Evolutionary conservation across 1,140 invertebrate genomes (phyloP), one percentile per base, ranked within the genome.

Genomic region (Pomacea maculata): DNA sequence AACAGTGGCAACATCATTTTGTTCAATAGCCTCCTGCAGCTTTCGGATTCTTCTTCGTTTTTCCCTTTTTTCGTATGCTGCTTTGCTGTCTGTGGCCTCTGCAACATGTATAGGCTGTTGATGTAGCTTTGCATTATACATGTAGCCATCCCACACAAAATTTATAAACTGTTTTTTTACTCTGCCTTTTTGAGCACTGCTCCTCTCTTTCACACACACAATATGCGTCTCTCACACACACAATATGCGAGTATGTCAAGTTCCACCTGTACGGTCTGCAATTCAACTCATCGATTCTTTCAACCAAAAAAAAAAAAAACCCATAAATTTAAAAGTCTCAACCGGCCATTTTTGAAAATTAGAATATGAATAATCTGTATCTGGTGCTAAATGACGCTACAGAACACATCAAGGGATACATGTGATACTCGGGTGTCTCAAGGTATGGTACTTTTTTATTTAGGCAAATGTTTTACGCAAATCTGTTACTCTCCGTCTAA

Each of bases 21-120:
- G 83, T 34, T 81, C 80, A 71, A 91, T 90, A 11, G 89, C 87
- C 79, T 88, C 87, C 78, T 90, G 89, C 52, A 90, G 82, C 25
- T 82, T 81, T 52, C 88, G 80, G n/a, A 90, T 89, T 52, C 77
- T 83, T 82, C 86, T 81, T 72, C 88, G 83, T 70, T 87, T 88
- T 74, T 86, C 87, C 71, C 88, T 84, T 83, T 87, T 88, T 74
- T 86, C 87, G 81, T 84, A 88, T 15, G 82, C 85, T 61, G 78
- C 82, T 76, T 79, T 82, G 61, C 81, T 80, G n/a, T 83, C 75
- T 11, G 54, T 67, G 65, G 70, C 65, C 67, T 78, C 77, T 78
- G 75, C 45, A 17, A 68, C 25, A 76, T 11, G 57, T 12, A 34
- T 64, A 64, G 11, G 25, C 34, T 75, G n/a, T 57, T 19, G 14